Base-by-base conservation (phyloP, 2,888 invertebrate genomes). In the Chalcis sispes region DNA sequence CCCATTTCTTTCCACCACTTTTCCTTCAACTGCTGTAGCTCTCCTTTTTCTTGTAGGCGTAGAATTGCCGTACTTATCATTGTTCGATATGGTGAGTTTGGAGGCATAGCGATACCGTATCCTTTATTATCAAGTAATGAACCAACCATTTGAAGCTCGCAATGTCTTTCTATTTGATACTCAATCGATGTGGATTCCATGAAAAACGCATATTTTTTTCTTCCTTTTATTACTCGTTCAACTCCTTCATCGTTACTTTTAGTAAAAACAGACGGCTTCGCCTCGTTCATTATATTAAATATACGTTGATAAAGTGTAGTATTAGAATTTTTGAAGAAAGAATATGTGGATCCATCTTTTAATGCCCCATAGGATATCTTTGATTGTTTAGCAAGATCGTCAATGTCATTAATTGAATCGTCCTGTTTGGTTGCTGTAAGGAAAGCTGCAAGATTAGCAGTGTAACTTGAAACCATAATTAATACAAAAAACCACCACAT, bases 171-270 rank as follows among this genome's bases (percentile, higher is more conserved):
- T 62, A 96, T 94, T 48, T 94, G 94, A 86, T 98, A 99, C 87
- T 99, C 99, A 79, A 99, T 96, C 27, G 96, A 95, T 0, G 98
- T 97, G 0, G 97, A 98, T 89, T 99, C 99, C 97, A 99, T 98
- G 32, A 99, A 91, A 87, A 96, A 99, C 0, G 99, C 99, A 87
- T 98, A 99, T 61, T 94, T 93, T 54, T 95, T 94, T 87, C 95
- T 95, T 18, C 93, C 94, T 85, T 95, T 93, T 77, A 93, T 91
- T 0, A 98, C 98, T 40, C 96, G 91, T 29, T 96, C 95, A 3
- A 98, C 96, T 0, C 98, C 99, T 85, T 97, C 97, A 23, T 93
- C 92, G 86, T 97, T 98, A 82, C 93, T 94, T 58, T 92, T 91
- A 0, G 95, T 94, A 86, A 98, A 97, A 0, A 98, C 96, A 0